Evolutionary conservation across 2,797 vertebrate genomes (phyloP).

Genomic region (Helicolenus hilgendorfi): DNA sequence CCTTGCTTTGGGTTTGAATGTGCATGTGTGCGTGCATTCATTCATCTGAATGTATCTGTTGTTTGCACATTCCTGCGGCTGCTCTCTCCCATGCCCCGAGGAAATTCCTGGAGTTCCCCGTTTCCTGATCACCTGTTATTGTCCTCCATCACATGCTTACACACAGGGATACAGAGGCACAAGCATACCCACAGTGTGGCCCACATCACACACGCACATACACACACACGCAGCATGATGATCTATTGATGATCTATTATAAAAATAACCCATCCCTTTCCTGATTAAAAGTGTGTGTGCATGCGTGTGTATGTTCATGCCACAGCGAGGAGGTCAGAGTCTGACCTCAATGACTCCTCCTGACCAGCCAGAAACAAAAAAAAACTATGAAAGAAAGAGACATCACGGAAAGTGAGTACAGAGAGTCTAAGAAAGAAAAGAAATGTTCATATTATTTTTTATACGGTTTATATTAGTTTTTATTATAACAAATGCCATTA

Average conservation of each 20-base stretch:
- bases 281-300: slow-evolving; percentile 43
- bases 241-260: slow-evolving; percentile 57
- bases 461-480: not conserved
- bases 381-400: not conserved
- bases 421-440: not conserved
- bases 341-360: slow-evolving; percentile 32
- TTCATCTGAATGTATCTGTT: not conserved
- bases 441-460: not conserved
- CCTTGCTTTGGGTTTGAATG: not conserved
- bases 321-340: slow-evolving; percentile 7
- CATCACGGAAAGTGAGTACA: not conserved
- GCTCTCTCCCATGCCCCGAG: slow-evolving; percentile 62
- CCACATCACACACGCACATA: not conserved
- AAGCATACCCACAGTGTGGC: not conserved
- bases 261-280: slow-evolving; percentile 62
- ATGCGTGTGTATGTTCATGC: not conserved
- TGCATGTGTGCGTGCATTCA: not conserved
- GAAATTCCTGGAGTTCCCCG: slow-evolving; percentile 63
- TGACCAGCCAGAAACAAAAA: slow-evolving; percentile 22
- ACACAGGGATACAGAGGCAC: not conserved
- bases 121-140: slow-evolving; percentile 73
- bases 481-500: not conserved
- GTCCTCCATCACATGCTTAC: slow-evolving; percentile 8
- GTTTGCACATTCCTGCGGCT: slow-evolving; percentile 44
- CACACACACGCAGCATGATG: slow-evolving; percentile 7